Percentiles rank a stretch among this genome's conserved stretches.
Evolutionary conservation across 2,888 invertebrate species (phyloP).

Genomic region (Melipona bicolor): DNA sequence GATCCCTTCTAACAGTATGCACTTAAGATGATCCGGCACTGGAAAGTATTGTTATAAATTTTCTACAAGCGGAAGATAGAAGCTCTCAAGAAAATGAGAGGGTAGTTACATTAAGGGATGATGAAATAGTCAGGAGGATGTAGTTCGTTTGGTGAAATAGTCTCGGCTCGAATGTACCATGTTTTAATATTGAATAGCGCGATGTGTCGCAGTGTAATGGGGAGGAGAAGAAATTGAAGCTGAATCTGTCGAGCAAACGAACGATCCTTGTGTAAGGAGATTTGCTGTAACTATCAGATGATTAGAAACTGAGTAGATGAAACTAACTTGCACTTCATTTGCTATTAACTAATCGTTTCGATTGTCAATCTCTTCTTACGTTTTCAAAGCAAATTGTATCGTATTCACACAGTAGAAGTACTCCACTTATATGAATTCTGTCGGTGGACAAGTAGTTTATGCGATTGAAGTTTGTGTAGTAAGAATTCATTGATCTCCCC

Average conservation of each 20-base stretch:
- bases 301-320: background rate
- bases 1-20: background rate
- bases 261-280: background rate
- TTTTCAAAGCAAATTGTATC: background rate
- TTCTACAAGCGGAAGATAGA: background rate
- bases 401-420: background rate
- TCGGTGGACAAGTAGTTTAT: no score
- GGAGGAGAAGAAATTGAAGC: background rate
- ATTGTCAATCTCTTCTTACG: background rate
- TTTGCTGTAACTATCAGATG: background rate
- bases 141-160: conserved; percentile 30
- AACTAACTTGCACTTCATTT: background rate
- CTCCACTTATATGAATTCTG: no score
- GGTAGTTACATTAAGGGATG: conserved; percentile 22
- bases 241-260: background rate
- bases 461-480: no score
- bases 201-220: background rate
- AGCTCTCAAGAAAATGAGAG: conserved; percentile 45
- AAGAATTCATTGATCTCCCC: background rate
- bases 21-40: background rate
- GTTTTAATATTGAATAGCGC: conserved; percentile 23
- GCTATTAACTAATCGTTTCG: background rate
- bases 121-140: conserved; percentile 24
- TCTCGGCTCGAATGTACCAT: background rate
- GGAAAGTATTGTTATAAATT: conserved; percentile 6